Evolutionary conservation across 1,140 invertebrate genomes (phyloP), one percentile per base, ranked within the genome.

Genomic region (Proales similis): DNA sequence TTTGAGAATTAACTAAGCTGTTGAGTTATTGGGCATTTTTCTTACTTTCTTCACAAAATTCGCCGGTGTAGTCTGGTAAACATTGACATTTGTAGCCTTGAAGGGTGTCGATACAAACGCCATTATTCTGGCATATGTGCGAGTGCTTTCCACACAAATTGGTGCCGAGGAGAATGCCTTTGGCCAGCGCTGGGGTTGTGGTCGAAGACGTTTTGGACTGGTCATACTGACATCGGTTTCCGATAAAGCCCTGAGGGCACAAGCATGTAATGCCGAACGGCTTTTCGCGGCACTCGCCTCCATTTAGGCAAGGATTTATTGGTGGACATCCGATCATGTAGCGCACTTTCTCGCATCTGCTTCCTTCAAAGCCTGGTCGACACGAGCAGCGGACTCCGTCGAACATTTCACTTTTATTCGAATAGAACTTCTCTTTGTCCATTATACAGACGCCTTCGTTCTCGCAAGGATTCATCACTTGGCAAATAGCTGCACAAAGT

Each of bases 251-350:
- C 7, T 7, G 7, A 11, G 45, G 20, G 43, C 61, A 63, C 7
- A 63, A 39, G 27, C 61, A 63, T 12, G 27, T 24, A 48, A 48
- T 19, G 27, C 43, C 43, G 20, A 62, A 62, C 14, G 39, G 26
- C 38, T 62, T 62, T 20, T 14, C 30, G 6, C 33, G 24, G 43
- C 61, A 63, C 11, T 24, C 32, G 22, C 61, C 45, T 39, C 26
- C 49, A 38, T 63, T 63, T 26, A 63, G 19, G 32, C 61, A 63
- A 7, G 61, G 61, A 63, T 63, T 63, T n/a, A 38, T 47, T 4
- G 39, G 43, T 14, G 57, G 39, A 62, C 57, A 62, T 19, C 57
- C 39, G 11, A 62, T 22, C 17, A 62, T 32, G 26, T 32, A 62
- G 20, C 43, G 57, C 24, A 45, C 57, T 48, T 63, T 63, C 48